Conservation (phyloP, 1,140 invertebrate genomes). For the Cherax quadricarinatus region DNA sequence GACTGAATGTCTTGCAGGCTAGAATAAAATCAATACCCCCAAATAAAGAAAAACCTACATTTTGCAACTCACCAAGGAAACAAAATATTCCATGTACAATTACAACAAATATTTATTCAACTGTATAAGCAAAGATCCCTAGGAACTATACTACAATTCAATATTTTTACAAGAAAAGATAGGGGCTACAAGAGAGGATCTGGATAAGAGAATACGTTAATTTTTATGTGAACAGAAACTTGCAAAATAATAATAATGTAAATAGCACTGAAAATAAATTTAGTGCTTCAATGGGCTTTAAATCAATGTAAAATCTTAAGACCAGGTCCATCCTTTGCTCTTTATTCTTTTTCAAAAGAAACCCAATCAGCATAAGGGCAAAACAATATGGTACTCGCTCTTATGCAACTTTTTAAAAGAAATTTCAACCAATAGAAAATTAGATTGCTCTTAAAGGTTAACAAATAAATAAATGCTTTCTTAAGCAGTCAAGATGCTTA, state of each 20-base stretch:
- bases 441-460: neutral
- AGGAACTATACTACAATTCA: neutral
- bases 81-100: neutral
- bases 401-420: neutral
- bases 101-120: neutral
- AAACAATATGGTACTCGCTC: neutral
- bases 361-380: neutral
- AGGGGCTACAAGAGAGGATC: neutral
- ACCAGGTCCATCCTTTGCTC: neutral
- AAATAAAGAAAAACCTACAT: no score
- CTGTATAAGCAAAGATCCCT: neutral
- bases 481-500: neutral
- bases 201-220: neutral
- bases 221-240: no score
- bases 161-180: neutral
- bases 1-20: no score
- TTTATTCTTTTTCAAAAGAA: neutral
- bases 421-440: neutral
- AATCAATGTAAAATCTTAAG: neutral
- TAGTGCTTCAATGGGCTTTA: neutral
- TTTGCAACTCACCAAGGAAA: neutral
- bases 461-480: neutral
- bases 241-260: no score
- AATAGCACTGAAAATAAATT: neutral
- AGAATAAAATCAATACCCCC: no score